Evolutionary conservation across 2,888 invertebrate genomes (phyloP).

Genomic region (Mechanitis mazaeus): DNA sequence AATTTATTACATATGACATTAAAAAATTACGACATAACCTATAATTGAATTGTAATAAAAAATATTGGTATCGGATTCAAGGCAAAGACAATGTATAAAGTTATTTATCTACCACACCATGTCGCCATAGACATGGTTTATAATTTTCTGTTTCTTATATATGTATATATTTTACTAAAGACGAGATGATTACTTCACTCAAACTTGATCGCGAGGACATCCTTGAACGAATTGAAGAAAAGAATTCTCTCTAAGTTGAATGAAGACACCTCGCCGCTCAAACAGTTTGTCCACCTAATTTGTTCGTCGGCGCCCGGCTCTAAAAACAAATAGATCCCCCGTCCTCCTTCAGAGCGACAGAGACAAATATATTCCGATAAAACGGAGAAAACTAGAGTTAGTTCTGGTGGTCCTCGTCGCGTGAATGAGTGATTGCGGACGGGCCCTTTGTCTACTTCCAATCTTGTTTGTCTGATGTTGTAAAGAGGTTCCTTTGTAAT

Average conservation of each 20-base stretch:
- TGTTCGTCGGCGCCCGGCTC: slow-evolving; percentile 73
- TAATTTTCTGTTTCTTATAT: too few relatives aligned
- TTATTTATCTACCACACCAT: too few relatives aligned
- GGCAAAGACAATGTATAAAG: too few relatives aligned
- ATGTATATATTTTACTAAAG: slow-evolving; percentile 33
- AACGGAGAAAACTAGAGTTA: slow-evolving; percentile 54
- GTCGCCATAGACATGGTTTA: too few relatives aligned
- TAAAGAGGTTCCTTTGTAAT: slow-evolving; percentile 66
- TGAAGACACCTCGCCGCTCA: slow-evolving; percentile 73
- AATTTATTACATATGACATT: too few relatives aligned
- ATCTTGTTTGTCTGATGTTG: slow-evolving; percentile 62
- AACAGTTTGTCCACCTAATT: slow-evolving; percentile 77
- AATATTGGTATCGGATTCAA: too few relatives aligned
- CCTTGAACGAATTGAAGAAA: slow-evolving; percentile 60
- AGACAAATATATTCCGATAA: slow-evolving; percentile 57
- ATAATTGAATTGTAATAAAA: too few relatives aligned
- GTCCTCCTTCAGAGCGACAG: slow-evolving; percentile 58
- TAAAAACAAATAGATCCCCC: slow-evolving; percentile 73
- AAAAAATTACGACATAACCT: too few relatives aligned
- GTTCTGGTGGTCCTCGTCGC: slow-evolving; percentile 38
- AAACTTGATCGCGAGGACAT: slow-evolving; percentile 58
- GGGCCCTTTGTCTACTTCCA: slow-evolving; percentile 63
- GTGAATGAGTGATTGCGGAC: slow-evolving; percentile 66
- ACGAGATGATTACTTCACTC: slow-evolving; percentile 67
- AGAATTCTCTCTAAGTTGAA: slow-evolving; percentile 66